These are phyloP conservation scores for Drosophila quadrilineata DNA, from an alignment of 1,140 invertebrate species.

Conservation along the genomic window DNA sequence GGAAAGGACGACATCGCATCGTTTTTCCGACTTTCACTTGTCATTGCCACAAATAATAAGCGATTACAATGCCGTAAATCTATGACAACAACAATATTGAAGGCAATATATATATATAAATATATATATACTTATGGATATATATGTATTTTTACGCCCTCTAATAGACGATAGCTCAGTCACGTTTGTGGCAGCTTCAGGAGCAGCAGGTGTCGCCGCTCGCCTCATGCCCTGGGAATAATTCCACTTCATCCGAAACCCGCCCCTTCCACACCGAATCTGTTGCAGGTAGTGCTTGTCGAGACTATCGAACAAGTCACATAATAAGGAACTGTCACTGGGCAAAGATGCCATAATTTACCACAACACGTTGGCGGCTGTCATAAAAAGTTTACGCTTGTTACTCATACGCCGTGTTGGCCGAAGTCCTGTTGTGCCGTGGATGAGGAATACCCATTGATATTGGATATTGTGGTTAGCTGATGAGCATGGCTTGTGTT, in stretches of 20 bases:
- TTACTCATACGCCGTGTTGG: conserved; percentile 44
- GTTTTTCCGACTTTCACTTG: conserved; percentile 17
- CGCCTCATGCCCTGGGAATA: no score
- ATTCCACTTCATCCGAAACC: no score
- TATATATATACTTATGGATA: no score
- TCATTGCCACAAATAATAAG: conserved; percentile 38
- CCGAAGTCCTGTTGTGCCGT: conserved; percentile 17
- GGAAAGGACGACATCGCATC: no score
- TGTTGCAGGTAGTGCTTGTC: background rate
- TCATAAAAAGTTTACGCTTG: conserved; percentile 61
- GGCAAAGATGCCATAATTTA: conserved; percentile 43
- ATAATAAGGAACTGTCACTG: conserved; percentile 19
- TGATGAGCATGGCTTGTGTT: no score
- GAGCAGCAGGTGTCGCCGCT: conserved; percentile 38
- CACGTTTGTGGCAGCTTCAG: conserved; percentile 44
- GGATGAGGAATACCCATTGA: no score
- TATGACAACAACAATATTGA: background rate
- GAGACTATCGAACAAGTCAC: conserved; percentile 26
- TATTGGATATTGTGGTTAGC: no score
- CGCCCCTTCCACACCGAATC: no score
- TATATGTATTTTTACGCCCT: no score
- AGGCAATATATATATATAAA: no score
- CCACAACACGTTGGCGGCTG: conserved; percentile 24
- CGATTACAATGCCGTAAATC: conserved; percentile 37
- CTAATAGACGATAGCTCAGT: no score